Conservation (phyloP, 2,888 invertebrate species). For the Microctonus aethiopoides region DNA sequence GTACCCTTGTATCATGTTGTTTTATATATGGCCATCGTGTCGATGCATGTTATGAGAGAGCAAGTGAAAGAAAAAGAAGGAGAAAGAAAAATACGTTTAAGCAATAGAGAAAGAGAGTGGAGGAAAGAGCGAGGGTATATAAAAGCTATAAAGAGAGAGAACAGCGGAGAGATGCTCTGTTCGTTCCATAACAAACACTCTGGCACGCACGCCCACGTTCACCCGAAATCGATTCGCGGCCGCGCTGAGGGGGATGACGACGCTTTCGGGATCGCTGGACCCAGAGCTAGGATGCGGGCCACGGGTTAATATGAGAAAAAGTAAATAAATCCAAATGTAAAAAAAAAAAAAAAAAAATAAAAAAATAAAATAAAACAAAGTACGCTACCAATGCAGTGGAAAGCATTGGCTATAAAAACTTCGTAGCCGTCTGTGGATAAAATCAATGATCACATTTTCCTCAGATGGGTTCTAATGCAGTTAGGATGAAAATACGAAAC, state of each 20-base stretch:
- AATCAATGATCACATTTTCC: slow-evolving; percentile 7
- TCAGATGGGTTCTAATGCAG: neutral
- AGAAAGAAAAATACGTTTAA: neutral
- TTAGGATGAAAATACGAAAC: neutral
- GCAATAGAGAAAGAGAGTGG: neutral
- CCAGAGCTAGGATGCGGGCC: slow-evolving; percentile 14
- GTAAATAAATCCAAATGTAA: neutral
- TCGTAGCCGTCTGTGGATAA: slow-evolving; percentile 2
- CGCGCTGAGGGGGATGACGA: slow-evolving; percentile 28
- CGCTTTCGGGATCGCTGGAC: slow-evolving; percentile 36
- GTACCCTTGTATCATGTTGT: slow-evolving; percentile 24
- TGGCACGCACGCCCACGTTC: slow-evolving; percentile 37
- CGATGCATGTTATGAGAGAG: slow-evolving; percentile 22
- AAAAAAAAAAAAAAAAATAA: slow-evolving; percentile 8
- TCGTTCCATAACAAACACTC: slow-evolving; percentile 36
- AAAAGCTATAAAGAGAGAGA: no score
- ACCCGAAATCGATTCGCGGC: slow-evolving; percentile 38
- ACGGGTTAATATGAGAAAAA: slow-evolving; percentile 12
- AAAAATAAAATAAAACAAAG: slow-evolving; percentile 5
- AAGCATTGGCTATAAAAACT: neutral
- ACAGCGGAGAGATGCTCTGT: slow-evolving; percentile 12
- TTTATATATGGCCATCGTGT: slow-evolving; percentile 32
- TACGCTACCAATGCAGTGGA: neutral
- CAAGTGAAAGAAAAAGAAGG: neutral
- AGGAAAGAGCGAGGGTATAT: no score